phyloP scores from a whole-genome alignment of 1,140 invertebrate genomes.

The Drosophila repleta region DNA sequence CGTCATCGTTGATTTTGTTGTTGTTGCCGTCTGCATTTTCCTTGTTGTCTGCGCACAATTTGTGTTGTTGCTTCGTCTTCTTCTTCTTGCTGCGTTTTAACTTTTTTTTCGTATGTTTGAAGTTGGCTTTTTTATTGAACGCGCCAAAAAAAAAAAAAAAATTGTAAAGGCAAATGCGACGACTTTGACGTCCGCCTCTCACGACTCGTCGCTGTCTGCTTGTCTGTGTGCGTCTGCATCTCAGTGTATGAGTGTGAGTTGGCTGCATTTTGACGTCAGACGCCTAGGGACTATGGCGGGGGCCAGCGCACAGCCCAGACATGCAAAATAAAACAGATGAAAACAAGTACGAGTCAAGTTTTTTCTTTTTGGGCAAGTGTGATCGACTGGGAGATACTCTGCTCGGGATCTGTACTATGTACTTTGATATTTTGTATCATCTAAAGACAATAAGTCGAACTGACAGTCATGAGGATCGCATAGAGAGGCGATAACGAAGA shows the following conservation, averaged over 20 bases:
- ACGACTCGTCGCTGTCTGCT: constrained; percentile 21
- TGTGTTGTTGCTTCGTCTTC: constrained; percentile 42
- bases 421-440: no score
- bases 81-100: constrained; percentile 44
- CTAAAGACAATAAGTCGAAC: no score
- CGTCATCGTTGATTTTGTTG: constrained; percentile 52
- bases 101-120: constrained; percentile 47
- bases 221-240: constrained; percentile 10
- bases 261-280: constrained; percentile 74
- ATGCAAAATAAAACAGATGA: constrained; percentile 58
- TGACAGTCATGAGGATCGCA: no score
- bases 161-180: constrained; percentile 68
- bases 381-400: not conserved
- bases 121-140: constrained; percentile 64
- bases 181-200: constrained; percentile 54
- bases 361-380: not conserved
- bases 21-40: constrained; percentile 78
- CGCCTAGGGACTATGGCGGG: constrained; percentile 39
- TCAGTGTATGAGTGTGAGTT: constrained; percentile 32
- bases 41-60: constrained; percentile 74
- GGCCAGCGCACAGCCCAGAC: constrained; percentile 50
- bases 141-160: constrained; percentile 66
- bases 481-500: no score
- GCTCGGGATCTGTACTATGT: no score
- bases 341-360: constrained; percentile 39